Evolutionary conservation across 1,140 invertebrate genomes (phyloP), one percentile per base, ranked within the genome.

Genomic region (Papilio aristodemus): DNA sequence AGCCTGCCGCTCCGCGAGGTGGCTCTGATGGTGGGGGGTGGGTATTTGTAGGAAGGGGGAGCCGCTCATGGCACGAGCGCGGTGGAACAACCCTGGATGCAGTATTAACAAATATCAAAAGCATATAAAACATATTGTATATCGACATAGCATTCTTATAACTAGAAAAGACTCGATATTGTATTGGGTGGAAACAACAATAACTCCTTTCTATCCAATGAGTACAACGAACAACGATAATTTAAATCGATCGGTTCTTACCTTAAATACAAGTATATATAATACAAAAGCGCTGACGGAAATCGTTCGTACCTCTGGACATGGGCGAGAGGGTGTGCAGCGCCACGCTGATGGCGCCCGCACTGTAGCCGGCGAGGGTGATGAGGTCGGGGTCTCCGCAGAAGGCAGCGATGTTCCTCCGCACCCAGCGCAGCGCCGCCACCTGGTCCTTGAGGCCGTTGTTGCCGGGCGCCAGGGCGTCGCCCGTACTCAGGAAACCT

Each of bases 1-100:
- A 0, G 95, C 96, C 77, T 96, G 94, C 76, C 93, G 94, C 46
- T 93, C 91, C 0, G 95, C 94, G 39, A 95, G 76, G 57, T 93
- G 72, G 14, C 92, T 82, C 71, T 94, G 94, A 67, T 95, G 83
- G 1, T 81, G 80, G 0, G 92, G 91, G 0, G 94, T 92, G 0
- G 71, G 72, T 10, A 57, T 58, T 36, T 82, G 77, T 19, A 62
- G 69, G 0, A 76, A 67, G 0, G 94, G 94, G 0, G 96, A 92
- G 0, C 93, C 95, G 77, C 94, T 95, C 92, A 95, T 93, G 3
- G 94, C 92, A 57, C 95, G 94, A 0, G 91, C 95, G 22, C 93
- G 92, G 71, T 96, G 95, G 76, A 96, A 96, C 0, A 96, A 86
- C 39, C 93, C 92, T 93, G 43, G n/a, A 71, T n/a, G 9, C 2